Base-by-base conservation (phyloP, 2,888 invertebrate genomes). In the Hydriomena furcata region DNA sequence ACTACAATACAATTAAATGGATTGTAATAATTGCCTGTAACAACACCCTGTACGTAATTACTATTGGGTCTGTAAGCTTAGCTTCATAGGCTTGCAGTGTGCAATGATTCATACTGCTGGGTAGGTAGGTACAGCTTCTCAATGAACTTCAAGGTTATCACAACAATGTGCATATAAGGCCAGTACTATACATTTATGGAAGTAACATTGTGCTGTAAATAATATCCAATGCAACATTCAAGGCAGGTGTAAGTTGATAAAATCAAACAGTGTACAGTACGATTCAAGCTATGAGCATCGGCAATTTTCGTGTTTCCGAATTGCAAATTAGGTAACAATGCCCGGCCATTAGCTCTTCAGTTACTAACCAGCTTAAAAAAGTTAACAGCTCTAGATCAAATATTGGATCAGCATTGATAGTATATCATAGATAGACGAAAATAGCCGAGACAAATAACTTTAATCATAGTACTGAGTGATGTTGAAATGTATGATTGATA, bases 101-200 rank as follows among this genome's bases (percentile, higher is more conserved):
- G 40, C 38, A 37, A 45, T 54, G 45, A 24, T 13, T 45, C 32
- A 45, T 21, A 21, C 7, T 21, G 21, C 27, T 30, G 17, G 17
- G 21, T 31, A 34, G 17, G 21, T 31, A 34, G 1, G 7, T 32
- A 37, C 11, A 28, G 28, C 8, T 40, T 31, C 28, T 20, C 41
- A 43, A 60, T 55, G 62, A 73, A 71, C 71, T 73, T 76, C 66
- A 75, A 72, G 76, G 77, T 64, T 50, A 57, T 52, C 53, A 58
- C 52, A 58, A 60, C 53, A 58, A 55, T 53, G 52, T 61, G 56
- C 52, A 11, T 61, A 55, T 58, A 68, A 58, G 67, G 66, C 53
- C 58, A 59, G 54, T 32, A 32, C 31, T 11, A 36, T 32, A 28
- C 13, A 2, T 27, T 38, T 64, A 70, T 71, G 68, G 73, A 61